Percentiles rank a stretch among this genome's conserved stretches.
Conservation (phyloP, 2,113 vertebrate species). For the Enhydra lutris region DNA sequence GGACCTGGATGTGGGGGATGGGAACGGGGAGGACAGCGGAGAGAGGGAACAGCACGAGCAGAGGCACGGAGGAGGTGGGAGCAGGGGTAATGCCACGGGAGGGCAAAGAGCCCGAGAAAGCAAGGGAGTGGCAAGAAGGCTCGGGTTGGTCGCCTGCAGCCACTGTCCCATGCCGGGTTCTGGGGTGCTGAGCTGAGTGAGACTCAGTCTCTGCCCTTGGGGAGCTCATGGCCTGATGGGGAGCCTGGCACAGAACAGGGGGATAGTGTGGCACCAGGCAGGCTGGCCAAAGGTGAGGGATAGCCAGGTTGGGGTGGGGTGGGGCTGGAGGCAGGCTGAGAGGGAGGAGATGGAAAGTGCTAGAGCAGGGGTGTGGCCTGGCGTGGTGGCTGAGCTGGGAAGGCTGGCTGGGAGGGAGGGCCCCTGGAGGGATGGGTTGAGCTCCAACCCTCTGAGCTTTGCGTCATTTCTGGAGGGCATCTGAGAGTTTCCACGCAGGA, state of each 20-base stretch:
- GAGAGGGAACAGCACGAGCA: neutral
- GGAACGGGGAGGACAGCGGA: fast-evolving
- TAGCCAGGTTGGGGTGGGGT: neutral
- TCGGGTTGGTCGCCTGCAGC: neutral
- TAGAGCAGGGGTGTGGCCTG: neutral
- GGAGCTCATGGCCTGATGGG: neutral
- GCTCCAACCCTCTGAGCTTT: neutral
- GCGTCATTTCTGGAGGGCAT: fast-evolving
- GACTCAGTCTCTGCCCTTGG: no score
- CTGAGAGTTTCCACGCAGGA: neutral
- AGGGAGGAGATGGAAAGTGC: neutral
- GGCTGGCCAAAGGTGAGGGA: neutral
- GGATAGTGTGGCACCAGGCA: fast-evolving
- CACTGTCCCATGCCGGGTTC: neutral
- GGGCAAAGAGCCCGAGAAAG: neutral
- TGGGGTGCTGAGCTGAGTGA: neutral
- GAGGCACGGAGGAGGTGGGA: neutral
- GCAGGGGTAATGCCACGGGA: fast-evolving
- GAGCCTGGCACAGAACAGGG: neutral
- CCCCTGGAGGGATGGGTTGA: fast-evolving
- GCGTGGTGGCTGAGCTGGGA: neutral
- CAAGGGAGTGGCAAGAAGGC: neutral
- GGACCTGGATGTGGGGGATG: neutral
- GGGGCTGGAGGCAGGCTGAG: neutral
- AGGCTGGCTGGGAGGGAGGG: neutral